Conservation (phyloP, 2,797 vertebrate species). For the Catostomus latipinnis region DNA sequence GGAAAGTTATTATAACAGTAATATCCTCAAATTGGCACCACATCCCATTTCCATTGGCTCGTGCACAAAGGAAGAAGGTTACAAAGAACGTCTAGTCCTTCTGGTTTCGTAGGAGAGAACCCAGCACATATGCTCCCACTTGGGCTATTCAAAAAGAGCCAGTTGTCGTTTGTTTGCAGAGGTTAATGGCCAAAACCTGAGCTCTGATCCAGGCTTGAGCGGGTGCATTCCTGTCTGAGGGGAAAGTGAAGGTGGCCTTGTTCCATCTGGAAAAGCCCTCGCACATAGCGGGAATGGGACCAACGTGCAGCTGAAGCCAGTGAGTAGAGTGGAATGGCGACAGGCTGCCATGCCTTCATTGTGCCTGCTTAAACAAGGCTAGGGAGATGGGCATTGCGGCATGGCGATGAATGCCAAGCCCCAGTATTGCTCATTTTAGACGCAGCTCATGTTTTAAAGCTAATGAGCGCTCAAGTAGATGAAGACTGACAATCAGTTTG, state of each 20-base stretch:
- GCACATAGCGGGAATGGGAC: conserved; percentile 36
- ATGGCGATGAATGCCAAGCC: conserved; percentile 35
- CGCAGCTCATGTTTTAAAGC: background rate
- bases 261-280: conserved; percentile 51
- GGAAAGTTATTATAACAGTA: conserved; percentile 4
- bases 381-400: conserved; percentile 25
- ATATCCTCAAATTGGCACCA: conserved; percentile 32
- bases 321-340: conserved; percentile 48
- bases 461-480: conserved; percentile 20
- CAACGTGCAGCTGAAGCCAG: conserved; percentile 56
- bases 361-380: conserved; percentile 50
- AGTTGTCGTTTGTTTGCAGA: conserved; percentile 51
- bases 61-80: conserved; percentile 20
- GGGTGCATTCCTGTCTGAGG: conserved; percentile 34
- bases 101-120: conserved; percentile 18
- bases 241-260: conserved; percentile 34
- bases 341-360: conserved; percentile 37
- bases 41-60: conserved; percentile 17
- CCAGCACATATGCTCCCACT: conserved; percentile 50
- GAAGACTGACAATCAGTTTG: no score
- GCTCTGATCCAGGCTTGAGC: conserved; percentile 3
- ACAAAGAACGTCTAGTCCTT: conserved; percentile 20
- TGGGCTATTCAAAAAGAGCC: conserved; percentile 47
- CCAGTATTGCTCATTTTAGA: conserved; percentile 45
- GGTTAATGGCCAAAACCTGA: conserved; percentile 51